Evolutionary conservation across 2,888 invertebrate genomes (phyloP).

Genomic region (Dicranocentrus wangi): DNA sequence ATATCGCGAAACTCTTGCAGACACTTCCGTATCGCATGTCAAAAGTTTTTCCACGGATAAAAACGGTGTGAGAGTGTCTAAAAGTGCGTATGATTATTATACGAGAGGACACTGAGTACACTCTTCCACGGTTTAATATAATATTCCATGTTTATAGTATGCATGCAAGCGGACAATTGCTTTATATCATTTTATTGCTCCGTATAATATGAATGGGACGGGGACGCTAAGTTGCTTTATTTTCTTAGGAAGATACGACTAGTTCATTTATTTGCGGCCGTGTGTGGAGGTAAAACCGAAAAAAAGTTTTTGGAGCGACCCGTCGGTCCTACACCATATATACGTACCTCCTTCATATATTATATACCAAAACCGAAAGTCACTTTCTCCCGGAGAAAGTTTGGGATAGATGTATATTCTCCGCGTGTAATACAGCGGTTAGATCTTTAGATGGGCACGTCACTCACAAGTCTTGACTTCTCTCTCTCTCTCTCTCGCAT

Average conservation of each 20-base stretch:
- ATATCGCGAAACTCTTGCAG: constrained; percentile 7
- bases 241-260: constrained; percentile 2
- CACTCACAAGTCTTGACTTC: constrained; percentile 25
- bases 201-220: no score
- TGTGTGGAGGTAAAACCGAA: not conserved
- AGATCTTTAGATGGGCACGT: constrained; percentile 36
- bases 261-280: constrained; percentile 31
- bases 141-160: not conserved
- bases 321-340: not conserved
- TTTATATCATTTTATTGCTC: constrained; percentile 41
- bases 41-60: constrained; percentile 23
- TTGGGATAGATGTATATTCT: constrained; percentile 2
- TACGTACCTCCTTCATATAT: not conserved
- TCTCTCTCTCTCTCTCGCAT: not conserved
- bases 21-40: constrained; percentile 53
- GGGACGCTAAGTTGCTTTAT: constrained; percentile 21
- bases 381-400: constrained; percentile 25
- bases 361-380: not conserved
- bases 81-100: constrained; percentile 25
- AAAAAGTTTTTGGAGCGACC: constrained; percentile 28
- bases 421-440: constrained; percentile 1
- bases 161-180: constrained; percentile 33
- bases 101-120: not conserved
- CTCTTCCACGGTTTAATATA: not conserved
- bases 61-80: constrained; percentile 1